Conservation (phyloP, 1,140 invertebrate species). For the Apis dorsata region DNA sequence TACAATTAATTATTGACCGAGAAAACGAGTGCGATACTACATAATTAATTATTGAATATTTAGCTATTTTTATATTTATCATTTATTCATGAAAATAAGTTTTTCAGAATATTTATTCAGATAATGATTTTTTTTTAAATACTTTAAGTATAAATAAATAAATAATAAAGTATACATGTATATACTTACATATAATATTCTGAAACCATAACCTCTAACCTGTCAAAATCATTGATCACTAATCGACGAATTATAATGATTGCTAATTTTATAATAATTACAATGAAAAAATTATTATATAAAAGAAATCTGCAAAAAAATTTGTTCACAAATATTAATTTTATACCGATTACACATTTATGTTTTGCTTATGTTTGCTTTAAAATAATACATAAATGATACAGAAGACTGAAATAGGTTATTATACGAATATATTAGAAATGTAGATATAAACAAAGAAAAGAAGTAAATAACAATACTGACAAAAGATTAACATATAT, state of each 20-base stretch:
- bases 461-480: conserved; percentile 14
- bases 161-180: too few relatives aligned
- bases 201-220: too few relatives aligned
- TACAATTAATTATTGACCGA: background rate
- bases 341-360: background rate
- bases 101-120: too few relatives aligned
- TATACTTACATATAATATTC: too few relatives aligned
- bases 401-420: conserved; percentile 19
- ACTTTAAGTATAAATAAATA: too few relatives aligned
- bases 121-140: too few relatives aligned
- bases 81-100: background rate
- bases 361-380: conserved; percentile 34
- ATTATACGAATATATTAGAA: conserved; percentile 13
- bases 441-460: background rate
- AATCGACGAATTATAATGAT: background rate
- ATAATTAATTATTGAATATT: too few relatives aligned
- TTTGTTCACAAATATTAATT: conserved; percentile 22
- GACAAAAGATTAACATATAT: conserved; percentile 11
- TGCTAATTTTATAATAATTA: conserved; percentile 4
- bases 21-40: too few relatives aligned
- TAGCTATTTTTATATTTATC: background rate
- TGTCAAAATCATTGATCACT: too few relatives aligned
- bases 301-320: conserved; percentile 4
- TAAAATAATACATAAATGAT: conserved; percentile 38
- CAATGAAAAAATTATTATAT: background rate